Evolutionary conservation across 92 coral and sea anemone species (phyloP).

Genomic region (Ricordea florida): DNA sequence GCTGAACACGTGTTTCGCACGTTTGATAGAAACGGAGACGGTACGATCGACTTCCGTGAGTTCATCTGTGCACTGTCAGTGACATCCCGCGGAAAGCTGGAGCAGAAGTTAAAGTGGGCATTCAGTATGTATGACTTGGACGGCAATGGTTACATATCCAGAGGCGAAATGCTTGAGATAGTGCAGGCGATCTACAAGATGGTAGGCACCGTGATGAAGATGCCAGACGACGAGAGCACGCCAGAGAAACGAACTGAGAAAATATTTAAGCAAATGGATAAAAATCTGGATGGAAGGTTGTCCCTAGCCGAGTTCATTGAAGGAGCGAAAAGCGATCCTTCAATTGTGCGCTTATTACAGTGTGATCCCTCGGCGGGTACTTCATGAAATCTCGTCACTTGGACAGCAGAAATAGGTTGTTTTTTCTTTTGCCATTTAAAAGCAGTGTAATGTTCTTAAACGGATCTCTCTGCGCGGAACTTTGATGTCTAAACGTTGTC

Average conservation of each 20-base stretch:
- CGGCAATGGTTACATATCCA: conserved; percentile 87
- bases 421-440: too few species aligned
- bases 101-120: conserved; percentile 98
- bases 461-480: too few species aligned
- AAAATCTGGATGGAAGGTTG: conserved; percentile 90
- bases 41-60: conserved; percentile 97
- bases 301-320: conserved; percentile 93
- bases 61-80: conserved; percentile 98
- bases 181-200: conserved; percentile 97
- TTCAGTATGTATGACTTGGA: conserved; percentile 97
- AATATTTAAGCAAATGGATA: conserved; percentile 97
- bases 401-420: too few species aligned
- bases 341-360: conserved; percentile 92
- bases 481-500: too few species aligned
- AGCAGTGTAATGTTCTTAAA: too few species aligned
- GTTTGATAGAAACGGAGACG: conserved; percentile 84
- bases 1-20: conserved; percentile 99
- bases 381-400: too few species aligned
- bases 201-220: conserved; percentile 96
- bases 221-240: conserved; percentile 98
- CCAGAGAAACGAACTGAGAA: conserved; percentile 96
- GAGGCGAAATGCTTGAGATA: conserved; percentile 93
- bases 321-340: conserved; percentile 99
- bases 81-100: conserved; percentile 94
- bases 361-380: conserved; percentile 86